These are phyloP conservation scores for Nasua narica DNA, from an alignment of 2,797 vertebrate genomes.

Conservation along the genomic window DNA sequence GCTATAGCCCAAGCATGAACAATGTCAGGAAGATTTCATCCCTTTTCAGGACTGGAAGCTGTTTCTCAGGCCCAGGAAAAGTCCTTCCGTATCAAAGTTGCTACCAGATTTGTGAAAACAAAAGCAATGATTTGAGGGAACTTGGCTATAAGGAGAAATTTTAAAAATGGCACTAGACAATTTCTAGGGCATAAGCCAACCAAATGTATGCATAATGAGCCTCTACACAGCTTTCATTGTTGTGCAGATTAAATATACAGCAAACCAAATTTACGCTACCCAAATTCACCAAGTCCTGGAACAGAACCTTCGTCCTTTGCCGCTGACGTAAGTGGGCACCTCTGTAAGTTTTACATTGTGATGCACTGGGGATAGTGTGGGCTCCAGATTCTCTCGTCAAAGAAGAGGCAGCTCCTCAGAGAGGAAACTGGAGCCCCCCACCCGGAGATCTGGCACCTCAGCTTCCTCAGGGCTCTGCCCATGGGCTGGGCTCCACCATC, in stretches of 20 bases:
- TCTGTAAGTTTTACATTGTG: not conserved
- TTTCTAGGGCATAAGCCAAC: not conserved
- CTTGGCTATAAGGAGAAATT: not conserved
- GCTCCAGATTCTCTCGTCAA: not conserved
- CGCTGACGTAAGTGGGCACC: not conserved
- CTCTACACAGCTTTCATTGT: not conserved
- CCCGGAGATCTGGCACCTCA: not conserved
- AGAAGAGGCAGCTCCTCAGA: not conserved
- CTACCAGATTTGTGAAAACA: not conserved
- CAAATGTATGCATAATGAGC: not conserved
- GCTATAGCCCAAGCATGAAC: not conserved
- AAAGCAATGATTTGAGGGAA: not conserved
- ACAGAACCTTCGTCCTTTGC: not conserved
- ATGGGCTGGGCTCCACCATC: too few relatives aligned
- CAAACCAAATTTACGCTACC: not conserved
- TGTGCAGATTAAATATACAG: not conserved
- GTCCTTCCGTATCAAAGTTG: not conserved
- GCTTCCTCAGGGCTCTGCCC: not conserved
- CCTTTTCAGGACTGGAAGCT: not conserved
- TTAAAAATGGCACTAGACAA: not conserved
- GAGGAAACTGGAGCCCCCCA: not conserved
- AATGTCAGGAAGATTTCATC: not conserved
- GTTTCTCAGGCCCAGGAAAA: not conserved
- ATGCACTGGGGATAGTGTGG: not conserved
- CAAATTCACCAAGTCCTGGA: not conserved